A percentile compares a stretch with the other conserved stretches of the same genome.
Conservation (phyloP, 2,888 invertebrate genomes). For the Nephrocerus scutellatus region DNA sequence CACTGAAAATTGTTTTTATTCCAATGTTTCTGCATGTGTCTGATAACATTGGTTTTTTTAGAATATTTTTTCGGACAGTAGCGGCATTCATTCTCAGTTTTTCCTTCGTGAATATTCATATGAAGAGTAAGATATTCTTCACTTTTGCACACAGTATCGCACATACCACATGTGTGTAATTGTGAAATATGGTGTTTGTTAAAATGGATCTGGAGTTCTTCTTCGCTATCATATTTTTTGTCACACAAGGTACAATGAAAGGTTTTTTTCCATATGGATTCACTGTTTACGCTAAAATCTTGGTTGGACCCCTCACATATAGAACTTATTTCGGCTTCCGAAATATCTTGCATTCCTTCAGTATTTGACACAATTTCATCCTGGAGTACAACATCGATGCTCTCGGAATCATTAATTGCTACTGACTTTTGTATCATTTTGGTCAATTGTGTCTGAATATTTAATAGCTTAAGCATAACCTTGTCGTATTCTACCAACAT, state of each 20-base stretch:
- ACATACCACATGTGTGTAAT: slow-evolving; percentile 31
- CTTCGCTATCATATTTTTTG: no score
- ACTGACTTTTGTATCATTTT: slow-evolving; percentile 16
- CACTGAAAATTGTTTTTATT: slow-evolving; percentile 43
- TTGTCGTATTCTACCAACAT: slow-evolving; percentile 37
- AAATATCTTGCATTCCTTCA: no score
- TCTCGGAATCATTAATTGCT: slow-evolving; percentile 1
- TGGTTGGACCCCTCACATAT: no score
- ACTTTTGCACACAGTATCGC: slow-evolving; percentile 34
- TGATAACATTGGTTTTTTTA: slow-evolving; percentile 36
- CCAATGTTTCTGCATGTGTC: slow-evolving; percentile 42
- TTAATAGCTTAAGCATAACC: slow-evolving; percentile 38
- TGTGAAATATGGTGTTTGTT: slow-evolving; percentile 27
- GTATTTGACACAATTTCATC: background rate
- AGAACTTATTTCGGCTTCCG: no score
- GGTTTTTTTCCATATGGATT: no score
- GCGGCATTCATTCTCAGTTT: slow-evolving; percentile 38
- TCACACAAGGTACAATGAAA: no score
- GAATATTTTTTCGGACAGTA: slow-evolving; percentile 38
- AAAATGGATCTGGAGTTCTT: no score
- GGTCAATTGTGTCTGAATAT: slow-evolving; percentile 22
- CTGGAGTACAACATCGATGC: background rate
- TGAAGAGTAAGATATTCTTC: slow-evolving; percentile 40
- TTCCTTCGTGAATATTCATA: slow-evolving; percentile 42
- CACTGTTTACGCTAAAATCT: no score